phyloP scores from a whole-genome alignment of 2,113 vertebrate genomes.

The Pongo pygmaeus region DNA sequence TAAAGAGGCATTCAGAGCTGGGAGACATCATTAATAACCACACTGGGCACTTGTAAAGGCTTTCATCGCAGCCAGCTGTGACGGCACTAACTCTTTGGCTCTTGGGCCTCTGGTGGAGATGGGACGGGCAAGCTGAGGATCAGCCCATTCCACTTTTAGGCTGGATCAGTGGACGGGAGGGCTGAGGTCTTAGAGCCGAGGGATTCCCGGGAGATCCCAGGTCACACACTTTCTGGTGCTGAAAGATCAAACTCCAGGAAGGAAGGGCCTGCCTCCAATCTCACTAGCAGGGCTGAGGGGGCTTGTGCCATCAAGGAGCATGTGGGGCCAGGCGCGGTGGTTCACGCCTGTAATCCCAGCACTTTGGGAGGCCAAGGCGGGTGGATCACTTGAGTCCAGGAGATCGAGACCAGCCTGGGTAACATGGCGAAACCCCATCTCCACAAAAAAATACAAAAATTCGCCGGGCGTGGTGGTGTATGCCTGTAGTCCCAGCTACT shows the following conservation, averaged over 20 bases:
- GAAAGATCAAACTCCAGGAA: not conserved
- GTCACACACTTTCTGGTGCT: not conserved
- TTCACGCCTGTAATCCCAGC: too few relatives aligned
- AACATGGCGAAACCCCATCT: too few relatives aligned
- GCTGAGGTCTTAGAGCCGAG: not conserved
- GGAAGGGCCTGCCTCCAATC: not conserved
- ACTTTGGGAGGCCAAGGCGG: too few relatives aligned
- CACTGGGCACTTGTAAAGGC: not conserved
- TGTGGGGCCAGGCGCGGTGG: not conserved
- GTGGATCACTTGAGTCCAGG: too few relatives aligned
- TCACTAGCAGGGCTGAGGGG: not conserved
- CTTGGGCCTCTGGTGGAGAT: not conserved
- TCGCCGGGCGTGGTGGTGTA: accelerated
- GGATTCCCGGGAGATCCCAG: not conserved
- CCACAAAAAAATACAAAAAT: too few relatives aligned
- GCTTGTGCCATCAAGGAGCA: accelerated
- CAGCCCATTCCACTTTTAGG: not conserved
- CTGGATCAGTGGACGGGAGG: too few relatives aligned
- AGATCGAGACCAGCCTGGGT: too few relatives aligned
- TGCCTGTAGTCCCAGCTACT: too few relatives aligned
- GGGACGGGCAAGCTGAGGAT: accelerated
- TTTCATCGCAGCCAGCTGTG: not conserved
- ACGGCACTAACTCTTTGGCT: not conserved
- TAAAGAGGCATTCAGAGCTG: slow-evolving; percentile 64
- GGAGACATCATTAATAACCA: slow-evolving; percentile 63